Evolutionary conservation across 1,140 invertebrate genomes (phyloP).

Genomic region (Glossosoma conforme): DNA sequence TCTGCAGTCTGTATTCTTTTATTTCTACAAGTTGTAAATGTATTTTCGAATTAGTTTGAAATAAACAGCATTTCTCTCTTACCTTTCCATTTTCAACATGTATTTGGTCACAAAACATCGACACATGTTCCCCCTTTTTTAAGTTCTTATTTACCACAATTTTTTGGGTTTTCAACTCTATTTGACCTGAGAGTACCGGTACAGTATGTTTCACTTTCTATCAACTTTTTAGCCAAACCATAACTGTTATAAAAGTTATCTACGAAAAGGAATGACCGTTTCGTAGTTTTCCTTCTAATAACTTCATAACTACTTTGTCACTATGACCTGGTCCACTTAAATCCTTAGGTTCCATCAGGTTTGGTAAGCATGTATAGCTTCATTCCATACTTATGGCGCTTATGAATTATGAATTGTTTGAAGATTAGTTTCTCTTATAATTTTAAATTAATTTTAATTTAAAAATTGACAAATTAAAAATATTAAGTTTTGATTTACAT

Average conservation of each 20-base stretch:
- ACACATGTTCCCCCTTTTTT: constrained; percentile 35
- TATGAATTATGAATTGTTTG: no score
- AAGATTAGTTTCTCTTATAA: no score
- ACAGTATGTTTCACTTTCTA: constrained; percentile 33
- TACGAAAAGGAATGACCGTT: constrained; percentile 37
- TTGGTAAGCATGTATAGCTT: constrained; percentile 39
- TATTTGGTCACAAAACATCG: constrained; percentile 27
- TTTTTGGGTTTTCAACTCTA: constrained; percentile 32
- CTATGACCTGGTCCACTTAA: constrained; percentile 30
- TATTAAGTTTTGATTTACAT: no score
- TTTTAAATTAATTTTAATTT: no score
- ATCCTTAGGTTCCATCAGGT: constrained; percentile 31
- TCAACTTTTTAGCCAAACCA: constrained; percentile 29
- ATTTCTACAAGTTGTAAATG: constrained; percentile 3
- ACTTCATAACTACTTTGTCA: constrained; percentile 32
- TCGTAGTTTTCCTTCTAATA: constrained; percentile 33
- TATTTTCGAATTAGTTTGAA: neutral
- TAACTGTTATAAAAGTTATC: constrained; percentile 37
- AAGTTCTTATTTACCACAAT: constrained; percentile 30
- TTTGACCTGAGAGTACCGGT: constrained; percentile 34
- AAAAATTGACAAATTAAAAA: no score
- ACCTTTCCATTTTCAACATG: constrained; percentile 35
- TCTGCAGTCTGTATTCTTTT: constrained; percentile 26
- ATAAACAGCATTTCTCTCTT: constrained; percentile 25
- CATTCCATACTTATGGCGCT: constrained; percentile 39